phyloP scores from a whole-genome alignment of 1,140 invertebrate species.

The Drosophila murphyi region DNA sequence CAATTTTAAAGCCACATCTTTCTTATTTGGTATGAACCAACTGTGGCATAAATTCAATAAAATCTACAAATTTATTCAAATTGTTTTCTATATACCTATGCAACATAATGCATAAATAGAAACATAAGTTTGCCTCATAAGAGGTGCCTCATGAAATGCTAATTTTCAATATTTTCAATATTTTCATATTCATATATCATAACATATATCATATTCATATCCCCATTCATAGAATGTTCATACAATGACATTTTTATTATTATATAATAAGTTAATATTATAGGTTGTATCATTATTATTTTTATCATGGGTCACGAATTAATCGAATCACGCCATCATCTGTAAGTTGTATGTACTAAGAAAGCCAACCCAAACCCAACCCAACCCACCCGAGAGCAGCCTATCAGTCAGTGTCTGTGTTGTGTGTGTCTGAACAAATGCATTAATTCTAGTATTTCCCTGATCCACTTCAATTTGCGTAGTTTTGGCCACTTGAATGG shows the following conservation, averaged over 20 bases:
- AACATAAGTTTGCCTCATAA: too few relatives aligned
- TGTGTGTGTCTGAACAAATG: slow-evolving; percentile 49
- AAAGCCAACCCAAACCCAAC: slow-evolving; percentile 4
- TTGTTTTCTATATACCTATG: too few relatives aligned
- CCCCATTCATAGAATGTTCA: too few relatives aligned
- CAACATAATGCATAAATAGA: too few relatives aligned
- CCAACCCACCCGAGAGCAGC: slow-evolving; percentile 52
- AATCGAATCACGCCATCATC: slow-evolving; percentile 20
- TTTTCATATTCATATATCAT: too few relatives aligned
- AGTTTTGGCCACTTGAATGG: neutral
- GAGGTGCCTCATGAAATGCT: too few relatives aligned
- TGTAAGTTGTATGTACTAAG: slow-evolving; percentile 12
- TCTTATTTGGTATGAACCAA: too few relatives aligned
- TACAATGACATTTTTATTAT: neutral
- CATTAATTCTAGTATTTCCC: slow-evolving; percentile 18
- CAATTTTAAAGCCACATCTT: too few relatives aligned
- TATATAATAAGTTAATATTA: neutral
- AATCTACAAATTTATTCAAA: too few relatives aligned
- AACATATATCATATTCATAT: too few relatives aligned
- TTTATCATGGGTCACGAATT: neutral
- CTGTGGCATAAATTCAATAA: too few relatives aligned
- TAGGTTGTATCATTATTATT: neutral
- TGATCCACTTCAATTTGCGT: neutral
- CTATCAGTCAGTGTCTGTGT: slow-evolving; percentile 61
- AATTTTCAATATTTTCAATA: too few relatives aligned